Evolutionary conservation across 2,888 invertebrate genomes (phyloP), one percentile per base, ranked within the genome.

Genomic region (Gari tellinella): DNA sequence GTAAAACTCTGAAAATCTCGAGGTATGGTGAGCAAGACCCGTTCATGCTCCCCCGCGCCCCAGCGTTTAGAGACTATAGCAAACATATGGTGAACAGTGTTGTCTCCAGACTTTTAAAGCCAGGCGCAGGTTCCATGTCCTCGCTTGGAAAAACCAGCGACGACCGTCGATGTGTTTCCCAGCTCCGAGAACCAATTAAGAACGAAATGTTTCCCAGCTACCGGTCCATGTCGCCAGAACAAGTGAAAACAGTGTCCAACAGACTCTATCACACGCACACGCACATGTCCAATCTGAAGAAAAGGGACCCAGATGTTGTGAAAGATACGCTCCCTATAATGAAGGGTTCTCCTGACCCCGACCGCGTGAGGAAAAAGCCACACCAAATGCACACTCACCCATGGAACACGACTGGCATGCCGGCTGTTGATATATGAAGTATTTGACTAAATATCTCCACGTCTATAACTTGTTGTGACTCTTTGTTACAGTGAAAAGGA

Each of bases 171-270:
- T 78, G 78, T 40, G 70, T 78, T 14, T 73, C 78, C 2, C 78
- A 78, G 51, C 67, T 78, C 14, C 69, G 78, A n/a, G 79, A 75
- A n/a, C 80, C 79, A 17, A 62, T 82, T n/a, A 76, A 81, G 64
- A 79, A 69, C 31, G 77, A 76, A 19, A 75, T 73, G 52, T 82
- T 70, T 26, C 79, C 81, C 0, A 81, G 81, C 45, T 83, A 83
- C 67, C 66, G 79, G 38, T 79, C 78, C 23, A 45, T 81, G 61
- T 82, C 83, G 0, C 80, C 75, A 40, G 72, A 72, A 38, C 68
- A 79, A 37, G 78, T 84, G 14, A 73, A 81, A 40, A 64, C 66
- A 23, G 74, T 79, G 15, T 79, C 79, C 8, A 72, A 75, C 57
- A 64, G 83, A 61, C 74, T 84, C 4, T 72, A 82, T 25, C 80